Base-by-base conservation (phyloP, 2,797 vertebrate genomes). In the Salmo trutta region DNA sequence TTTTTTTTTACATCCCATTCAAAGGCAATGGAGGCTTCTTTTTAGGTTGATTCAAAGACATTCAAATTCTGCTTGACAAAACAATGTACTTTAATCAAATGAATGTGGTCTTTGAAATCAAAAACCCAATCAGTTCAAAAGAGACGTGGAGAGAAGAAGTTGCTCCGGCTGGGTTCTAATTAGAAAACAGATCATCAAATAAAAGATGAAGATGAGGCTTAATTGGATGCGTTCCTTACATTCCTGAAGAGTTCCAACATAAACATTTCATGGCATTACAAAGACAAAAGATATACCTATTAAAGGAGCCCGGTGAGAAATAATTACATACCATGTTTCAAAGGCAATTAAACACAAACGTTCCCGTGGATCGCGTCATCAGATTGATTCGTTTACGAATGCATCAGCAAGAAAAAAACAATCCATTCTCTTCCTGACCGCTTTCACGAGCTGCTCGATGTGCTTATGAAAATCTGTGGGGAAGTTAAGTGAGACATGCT, bases 331-430 rank as follows among this genome's bases (percentile, higher is more conserved):
- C 87, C 83, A 75, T 83, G 87, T 92, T 93, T 93, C 90, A 93
- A 92, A 93, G 88, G 90, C 90, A 91, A 93, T 93, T 92, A 92
- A 91, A 89, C 91, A 92, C 90, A 92, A 92, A 89, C 81, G 83
- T 62, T 62, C 17, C 17, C 5, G 19, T 93, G 92, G 86, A 90
- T 85, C 80, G 89, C 91, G 91, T 92, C 84, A 88, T 91, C 88
- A 88, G 84, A 90, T 81, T 75, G 85, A 83, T 77, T 85, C 71
- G 84, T 91, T 91, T 89, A 91, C 87, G 89, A 71, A 75, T 56
- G 75, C 65, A 79, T n/a, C 67, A 14, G 62, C 29, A 14, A 27
- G 62, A 80, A 79, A 79, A 79, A 80, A 87, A 75, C 54, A 16
- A 70, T 71, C 71, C 62, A 59, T n/a, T 59, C 54, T 59, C 54